These are phyloP conservation scores for Oreonectes daqikongensis DNA, from an alignment of 2,797 vertebrate species.

Conservation along the genomic window DNA sequence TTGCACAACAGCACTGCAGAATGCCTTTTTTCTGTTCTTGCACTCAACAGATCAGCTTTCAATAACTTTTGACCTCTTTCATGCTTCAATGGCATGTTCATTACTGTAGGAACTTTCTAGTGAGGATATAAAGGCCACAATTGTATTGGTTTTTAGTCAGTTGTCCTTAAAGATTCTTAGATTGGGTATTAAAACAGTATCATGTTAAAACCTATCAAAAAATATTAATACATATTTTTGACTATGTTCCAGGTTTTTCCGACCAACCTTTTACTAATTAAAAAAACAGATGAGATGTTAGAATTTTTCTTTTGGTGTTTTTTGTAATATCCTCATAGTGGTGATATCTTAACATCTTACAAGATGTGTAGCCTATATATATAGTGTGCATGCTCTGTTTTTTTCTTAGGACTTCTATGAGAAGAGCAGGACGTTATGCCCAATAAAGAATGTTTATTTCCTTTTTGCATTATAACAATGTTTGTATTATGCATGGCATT, in stretches of 20 bases:
- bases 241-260: too few species aligned
- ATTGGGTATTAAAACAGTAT: not conserved
- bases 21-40: not conserved
- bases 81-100: not conserved
- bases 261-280: too few species aligned
- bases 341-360: not conserved
- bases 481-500: not conserved
- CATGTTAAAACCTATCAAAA: too few species aligned
- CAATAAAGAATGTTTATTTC: not conserved
- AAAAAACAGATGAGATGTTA: too few species aligned
- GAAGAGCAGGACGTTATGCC: not conserved
- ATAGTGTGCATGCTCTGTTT: not conserved
- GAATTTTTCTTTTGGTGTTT: not conserved
- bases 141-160: constrained; percentile 35
- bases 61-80: constrained; percentile 10
- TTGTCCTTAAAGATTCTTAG: constrained; percentile 15
- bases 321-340: not conserved
- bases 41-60: not conserved
- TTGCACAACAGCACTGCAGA: not conserved
- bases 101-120: constrained; percentile 3
- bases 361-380: not conserved
- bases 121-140: constrained; percentile 19
- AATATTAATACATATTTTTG: too few species aligned
- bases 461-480: not conserved
- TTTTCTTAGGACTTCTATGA: not conserved